phyloP scores from a whole-genome alignment of 2,797 vertebrate genomes.

The Hemitrygon akajei region DNA sequence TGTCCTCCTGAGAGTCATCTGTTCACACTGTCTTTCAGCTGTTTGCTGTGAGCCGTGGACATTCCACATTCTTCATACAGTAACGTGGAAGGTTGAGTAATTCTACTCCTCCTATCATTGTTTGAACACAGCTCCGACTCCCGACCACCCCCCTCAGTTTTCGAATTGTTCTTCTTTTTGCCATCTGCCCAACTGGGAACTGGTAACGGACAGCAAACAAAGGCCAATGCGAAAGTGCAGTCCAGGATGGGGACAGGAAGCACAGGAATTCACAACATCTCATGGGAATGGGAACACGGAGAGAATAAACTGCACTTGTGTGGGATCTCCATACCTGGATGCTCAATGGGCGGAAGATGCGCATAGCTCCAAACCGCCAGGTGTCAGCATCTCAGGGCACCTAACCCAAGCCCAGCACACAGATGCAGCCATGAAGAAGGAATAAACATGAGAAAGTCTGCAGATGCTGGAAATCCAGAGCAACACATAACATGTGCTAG shows the following conservation, averaged over 20 bases:
- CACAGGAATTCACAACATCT: background rate
- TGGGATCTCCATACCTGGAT: too few species aligned
- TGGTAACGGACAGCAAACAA: background rate
- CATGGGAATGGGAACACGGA: background rate
- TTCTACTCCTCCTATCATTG: too few species aligned
- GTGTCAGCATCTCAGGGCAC: too few species aligned
- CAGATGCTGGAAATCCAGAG: too few species aligned
- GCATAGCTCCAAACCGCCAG: too few species aligned
- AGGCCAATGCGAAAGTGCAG: background rate
- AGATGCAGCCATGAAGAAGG: too few species aligned
- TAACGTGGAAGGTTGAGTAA: background rate
- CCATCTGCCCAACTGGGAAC: background rate
- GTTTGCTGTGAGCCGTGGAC: background rate
- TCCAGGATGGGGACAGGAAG: background rate
- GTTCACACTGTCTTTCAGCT: conserved; percentile 7
- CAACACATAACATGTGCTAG: too few species aligned
- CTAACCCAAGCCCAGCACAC: too few species aligned
- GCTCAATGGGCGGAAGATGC: too few species aligned
- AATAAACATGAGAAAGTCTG: too few species aligned
- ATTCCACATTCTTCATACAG: background rate
- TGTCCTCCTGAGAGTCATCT: background rate
- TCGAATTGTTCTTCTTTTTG: background rate
- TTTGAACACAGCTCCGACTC: background rate
- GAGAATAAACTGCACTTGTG: too few species aligned
- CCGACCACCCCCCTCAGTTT: background rate